Conservation (phyloP, 2,113 vertebrate genomes). For the Psittacara wagleri region DNA sequence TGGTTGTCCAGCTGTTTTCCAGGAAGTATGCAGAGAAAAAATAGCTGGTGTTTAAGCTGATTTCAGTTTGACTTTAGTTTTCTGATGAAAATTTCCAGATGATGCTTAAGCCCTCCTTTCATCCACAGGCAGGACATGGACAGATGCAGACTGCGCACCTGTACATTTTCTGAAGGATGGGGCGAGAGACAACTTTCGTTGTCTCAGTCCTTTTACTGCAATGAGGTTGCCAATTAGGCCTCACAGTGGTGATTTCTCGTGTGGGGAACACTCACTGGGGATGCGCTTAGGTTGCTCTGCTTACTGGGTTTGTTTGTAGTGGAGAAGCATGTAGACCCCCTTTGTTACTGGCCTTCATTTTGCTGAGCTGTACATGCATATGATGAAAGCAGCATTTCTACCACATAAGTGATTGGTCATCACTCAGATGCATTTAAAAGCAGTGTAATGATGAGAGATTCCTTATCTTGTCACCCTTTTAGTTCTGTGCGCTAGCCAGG, state of each 20-base stretch:
- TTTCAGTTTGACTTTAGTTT: neutral
- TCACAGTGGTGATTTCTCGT: neutral
- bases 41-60: neutral
- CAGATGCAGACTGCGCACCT: neutral
- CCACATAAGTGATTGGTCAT: neutral
- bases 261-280: neutral
- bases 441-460: neutral
- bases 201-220: neutral
- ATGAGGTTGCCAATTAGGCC: neutral
- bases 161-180: neutral
- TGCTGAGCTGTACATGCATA: rapidly evolving
- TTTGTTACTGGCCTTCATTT: neutral
- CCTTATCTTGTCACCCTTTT: neutral
- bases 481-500: neutral
- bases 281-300: neutral
- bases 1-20: neutral
- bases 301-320: neutral
- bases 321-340: neutral
- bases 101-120: neutral
- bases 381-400: neutral
- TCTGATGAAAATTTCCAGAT: neutral
- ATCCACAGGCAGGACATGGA: neutral
- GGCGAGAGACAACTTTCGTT: neutral
- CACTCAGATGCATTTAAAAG: neutral
- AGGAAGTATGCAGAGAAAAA: neutral